Base-by-base conservation (phyloP, 2,113 vertebrate species). In the Rhea pennata region DNA sequence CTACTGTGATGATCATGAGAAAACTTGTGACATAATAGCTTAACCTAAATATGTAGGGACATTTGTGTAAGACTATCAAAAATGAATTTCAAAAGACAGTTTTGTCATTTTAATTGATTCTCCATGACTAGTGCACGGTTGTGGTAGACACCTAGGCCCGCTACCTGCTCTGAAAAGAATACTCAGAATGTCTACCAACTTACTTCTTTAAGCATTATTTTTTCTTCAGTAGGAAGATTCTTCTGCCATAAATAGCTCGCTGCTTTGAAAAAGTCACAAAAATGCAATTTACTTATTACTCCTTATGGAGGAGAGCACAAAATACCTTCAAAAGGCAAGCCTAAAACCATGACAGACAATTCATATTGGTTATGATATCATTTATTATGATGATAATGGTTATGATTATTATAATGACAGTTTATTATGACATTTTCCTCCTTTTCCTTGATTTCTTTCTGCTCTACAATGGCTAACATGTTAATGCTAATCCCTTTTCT, bases 81-180 rank as follows among this genome's bases (percentile, higher is more conserved):
- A 33, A 46, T 20, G 53, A 78, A 31, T 82, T 80, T 69, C 21
- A 50, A 39, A 64, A 92, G 39, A 53, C 15, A 61, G n/a, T 29
- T 27, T 1, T 89, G 66, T 70, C 48, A 3, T 8, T 3, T 80
- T 81, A 84, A 84, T 70, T 89, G 77, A 77, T 36, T 84, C 51
- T 78, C 16, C 26, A 27, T 78, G 86, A 84, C 51, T 92, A 89
- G 71, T 22, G 44, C 31, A 23, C 17, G 40, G 24, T 23, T 44
- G 26, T 26, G 44, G 59, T 16, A 84, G 50, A 42, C 2, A 0
- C 44, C 17, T 87, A 64, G 2, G 0, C 1, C 0, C 15, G 20
- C 20, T 71, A n/a, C 62, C 40, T 59, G 36, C 61, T 74, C 73
- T 87, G 70, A 59, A 81, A 54, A 87, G 17, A 83, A 39, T 46